These are phyloP conservation scores for Neodiprion virginianus DNA, from an alignment of 1,140 invertebrate genomes.

Conservation along the genomic window DNA sequence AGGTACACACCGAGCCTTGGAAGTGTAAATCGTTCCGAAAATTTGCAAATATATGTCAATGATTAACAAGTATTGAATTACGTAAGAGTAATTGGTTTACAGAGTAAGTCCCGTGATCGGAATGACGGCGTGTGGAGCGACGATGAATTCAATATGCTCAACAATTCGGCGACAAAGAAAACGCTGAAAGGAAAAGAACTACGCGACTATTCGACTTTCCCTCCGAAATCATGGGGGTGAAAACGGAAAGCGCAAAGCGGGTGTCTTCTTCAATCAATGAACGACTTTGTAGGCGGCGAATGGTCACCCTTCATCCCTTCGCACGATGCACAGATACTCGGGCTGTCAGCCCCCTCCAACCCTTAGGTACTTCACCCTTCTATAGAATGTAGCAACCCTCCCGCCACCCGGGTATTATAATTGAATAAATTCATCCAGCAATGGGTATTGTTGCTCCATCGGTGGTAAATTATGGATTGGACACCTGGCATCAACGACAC, in stretches of 20 bases:
- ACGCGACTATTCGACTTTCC: background rate
- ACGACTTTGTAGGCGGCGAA: background rate
- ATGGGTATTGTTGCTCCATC: background rate
- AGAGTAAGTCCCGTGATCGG: background rate
- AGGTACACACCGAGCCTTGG: too few relatives aligned
- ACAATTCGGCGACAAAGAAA: background rate
- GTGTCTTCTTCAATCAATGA: conserved; percentile 1
- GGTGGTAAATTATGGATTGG: background rate
- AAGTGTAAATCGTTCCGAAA: too few relatives aligned
- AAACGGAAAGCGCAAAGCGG: conserved; percentile 4
- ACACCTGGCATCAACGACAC: background rate
- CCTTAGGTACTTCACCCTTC: too few relatives aligned
- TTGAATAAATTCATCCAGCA: background rate
- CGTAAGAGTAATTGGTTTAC: background rate
- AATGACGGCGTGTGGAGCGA: background rate
- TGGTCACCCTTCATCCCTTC: background rate
- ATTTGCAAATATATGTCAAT: too few relatives aligned
- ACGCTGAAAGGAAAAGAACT: background rate
- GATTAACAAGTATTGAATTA: too few relatives aligned
- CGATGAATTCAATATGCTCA: background rate
- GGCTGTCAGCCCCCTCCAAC: too few relatives aligned
- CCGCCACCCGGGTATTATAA: background rate
- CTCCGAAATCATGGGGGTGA: background rate
- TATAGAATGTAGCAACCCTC: background rate
- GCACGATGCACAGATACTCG: too few relatives aligned